Percentiles rank a stretch among this genome's conserved stretches.
phyloP scores from a whole-genome alignment of 1,140 invertebrate species.

The Trialeurodes vaporariorum region DNA sequence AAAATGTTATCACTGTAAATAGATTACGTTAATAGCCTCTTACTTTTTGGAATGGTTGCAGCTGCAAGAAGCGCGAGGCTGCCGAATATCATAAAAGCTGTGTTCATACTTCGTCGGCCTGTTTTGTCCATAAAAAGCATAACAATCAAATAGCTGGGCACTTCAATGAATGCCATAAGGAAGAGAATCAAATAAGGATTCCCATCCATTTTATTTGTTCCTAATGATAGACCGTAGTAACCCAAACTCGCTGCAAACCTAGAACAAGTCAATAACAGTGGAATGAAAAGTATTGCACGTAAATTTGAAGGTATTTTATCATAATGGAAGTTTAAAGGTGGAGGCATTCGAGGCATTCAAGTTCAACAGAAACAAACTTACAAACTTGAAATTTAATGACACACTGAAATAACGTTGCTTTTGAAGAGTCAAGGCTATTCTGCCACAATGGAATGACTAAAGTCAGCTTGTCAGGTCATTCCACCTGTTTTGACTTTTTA shows the following conservation, averaged over 20 bases:
- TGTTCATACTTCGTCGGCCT: constrained; percentile 56
- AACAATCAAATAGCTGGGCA: constrained; percentile 63
- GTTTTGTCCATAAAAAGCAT: constrained; percentile 57
- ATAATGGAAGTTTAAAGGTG: neutral
- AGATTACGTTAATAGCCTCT: too few species aligned
- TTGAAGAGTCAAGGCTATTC: too few species aligned
- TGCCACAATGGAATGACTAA: too few species aligned
- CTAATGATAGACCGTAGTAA: constrained; percentile 75
- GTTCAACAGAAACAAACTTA: too few species aligned
- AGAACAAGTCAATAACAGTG: constrained; percentile 17
- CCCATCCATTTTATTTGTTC: constrained; percentile 58
- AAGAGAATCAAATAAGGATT: constrained; percentile 74
- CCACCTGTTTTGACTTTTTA: too few species aligned
- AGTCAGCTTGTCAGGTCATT: too few species aligned
- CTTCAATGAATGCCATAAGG: constrained; percentile 65
- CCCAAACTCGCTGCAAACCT: constrained; percentile 74
- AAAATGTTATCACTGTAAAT: too few species aligned
- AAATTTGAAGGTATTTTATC: neutral
- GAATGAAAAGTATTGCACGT: constrained; percentile 12
- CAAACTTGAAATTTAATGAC: too few species aligned
- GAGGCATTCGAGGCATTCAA: too few species aligned
- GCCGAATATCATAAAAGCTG: constrained; percentile 58
- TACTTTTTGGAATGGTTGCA: constrained; percentile 46
- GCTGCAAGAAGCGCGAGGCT: constrained; percentile 56
- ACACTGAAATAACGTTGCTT: too few species aligned